These are phyloP conservation scores for Eleginops maclovinus DNA, from an alignment of 2,113 vertebrate genomes.

Conservation along the genomic window DNA sequence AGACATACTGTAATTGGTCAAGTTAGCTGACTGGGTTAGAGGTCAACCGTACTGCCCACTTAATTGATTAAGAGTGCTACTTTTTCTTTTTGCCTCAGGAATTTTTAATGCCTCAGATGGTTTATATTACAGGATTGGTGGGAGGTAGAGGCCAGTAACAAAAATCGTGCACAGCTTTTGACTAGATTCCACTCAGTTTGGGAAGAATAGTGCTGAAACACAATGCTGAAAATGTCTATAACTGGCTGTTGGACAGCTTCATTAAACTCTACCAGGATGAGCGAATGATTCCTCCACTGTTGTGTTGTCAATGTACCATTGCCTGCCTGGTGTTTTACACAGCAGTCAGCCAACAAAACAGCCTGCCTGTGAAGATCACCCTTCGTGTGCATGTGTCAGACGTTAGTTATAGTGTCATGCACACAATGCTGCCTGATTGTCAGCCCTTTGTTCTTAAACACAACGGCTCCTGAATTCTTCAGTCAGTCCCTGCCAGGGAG, in stretches of 20 bases:
- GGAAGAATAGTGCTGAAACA: constrained; percentile 27
- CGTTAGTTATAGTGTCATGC: constrained; percentile 48
- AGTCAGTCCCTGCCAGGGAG: constrained; percentile 49
- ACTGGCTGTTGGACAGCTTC: constrained; percentile 50
- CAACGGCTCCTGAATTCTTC: constrained; percentile 44
- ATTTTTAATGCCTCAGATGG: constrained; percentile 21
- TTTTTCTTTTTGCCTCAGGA: constrained; percentile 50
- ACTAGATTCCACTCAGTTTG: constrained; percentile 28
- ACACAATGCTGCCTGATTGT: constrained; percentile 60
- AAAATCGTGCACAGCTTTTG: constrained; percentile 27
- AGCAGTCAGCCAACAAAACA: constrained; percentile 39
- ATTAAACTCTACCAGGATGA: constrained; percentile 48
- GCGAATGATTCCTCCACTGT: constrained; percentile 38
- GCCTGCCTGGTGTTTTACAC: constrained; percentile 43
- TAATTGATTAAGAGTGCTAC: constrained; percentile 44
- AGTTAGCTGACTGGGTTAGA: constrained; percentile 27
- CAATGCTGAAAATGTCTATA: constrained; percentile 41
- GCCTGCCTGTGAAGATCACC: constrained; percentile 37
- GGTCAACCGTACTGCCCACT: constrained; percentile 42
- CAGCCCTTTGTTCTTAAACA: constrained; percentile 68
- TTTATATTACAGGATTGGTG: constrained; percentile 26
- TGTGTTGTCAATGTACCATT: constrained; percentile 30
- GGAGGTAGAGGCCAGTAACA: constrained; percentile 39
- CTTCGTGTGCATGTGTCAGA: constrained; percentile 34
- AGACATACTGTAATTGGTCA: constrained; percentile 42